Evolutionary conservation across 2,113 vertebrate species (phyloP), one percentile per base, ranked within the genome.

Genomic region (Probosciger aterrimus): DNA sequence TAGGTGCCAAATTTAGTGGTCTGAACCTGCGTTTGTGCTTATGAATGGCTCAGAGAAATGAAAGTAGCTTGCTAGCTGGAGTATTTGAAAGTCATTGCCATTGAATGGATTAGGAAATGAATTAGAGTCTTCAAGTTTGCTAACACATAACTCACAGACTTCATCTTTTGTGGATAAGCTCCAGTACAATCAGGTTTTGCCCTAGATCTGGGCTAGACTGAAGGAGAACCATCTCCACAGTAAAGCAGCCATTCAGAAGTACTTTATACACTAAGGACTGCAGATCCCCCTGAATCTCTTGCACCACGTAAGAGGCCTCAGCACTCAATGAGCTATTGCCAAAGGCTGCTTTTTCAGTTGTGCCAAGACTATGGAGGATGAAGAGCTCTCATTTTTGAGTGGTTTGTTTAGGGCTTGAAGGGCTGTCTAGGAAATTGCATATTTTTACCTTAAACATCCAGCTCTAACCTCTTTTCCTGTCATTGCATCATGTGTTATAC

Each of bases 401-500:
- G 52, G 15, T 63, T 83, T 49, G 11, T 62, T 91, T 27, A 49
- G 25, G 46, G 39, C 17, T 11, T 19, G 50, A 31, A 75, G 52
- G 65, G 63, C 53, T 63, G 23, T 7, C 30, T 59, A 46, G 49
- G 85, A 76, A 91, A 9, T 22, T 2, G 0, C 71, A 68, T 28
- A 10, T 43, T 24, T 10, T 74, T 64, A 31, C 15, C 22, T 63
- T 14, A 11, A 7, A 11, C 1, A 7, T 23, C 23, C 57, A 19
- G 12, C 78, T 50, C 55, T 39, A 8, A 35, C 10, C 63, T 69
- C 39, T 24, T 82, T 18, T 9, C 22, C 23, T 39, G 20, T 14
- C 17, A 1, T 3, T 1, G 1, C 39, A 15, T 43, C 0, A 0
- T 68, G 22, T 55, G 4, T 9, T 46, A 25, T 7, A 30, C 37